phyloP scores from a whole-genome alignment of 2,113 vertebrate genomes.

The Elephas maximus region DNA sequence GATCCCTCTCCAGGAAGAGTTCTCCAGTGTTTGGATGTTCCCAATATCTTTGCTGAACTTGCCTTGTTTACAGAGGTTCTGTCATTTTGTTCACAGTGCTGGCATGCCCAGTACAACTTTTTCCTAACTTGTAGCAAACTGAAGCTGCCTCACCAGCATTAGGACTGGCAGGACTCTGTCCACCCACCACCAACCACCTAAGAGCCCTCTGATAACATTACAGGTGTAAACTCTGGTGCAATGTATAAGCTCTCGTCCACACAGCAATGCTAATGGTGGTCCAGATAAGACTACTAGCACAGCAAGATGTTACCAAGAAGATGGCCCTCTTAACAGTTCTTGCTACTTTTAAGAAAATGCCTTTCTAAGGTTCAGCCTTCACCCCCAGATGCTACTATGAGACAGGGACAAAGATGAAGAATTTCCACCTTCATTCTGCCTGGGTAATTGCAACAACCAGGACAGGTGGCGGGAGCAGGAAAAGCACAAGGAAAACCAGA shows the following conservation, averaged over 20 bases:
- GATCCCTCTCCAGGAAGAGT: background rate
- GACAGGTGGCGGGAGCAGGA: background rate
- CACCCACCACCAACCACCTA: background rate
- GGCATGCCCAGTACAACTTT: background rate
- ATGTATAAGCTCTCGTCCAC: background rate
- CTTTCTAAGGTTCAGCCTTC: background rate
- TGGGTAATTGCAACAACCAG: background rate
- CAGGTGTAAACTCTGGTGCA: background rate
- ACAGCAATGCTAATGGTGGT: background rate
- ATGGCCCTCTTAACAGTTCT: background rate
- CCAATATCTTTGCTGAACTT: background rate
- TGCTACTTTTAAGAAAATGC: background rate
- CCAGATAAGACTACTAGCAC: background rate
- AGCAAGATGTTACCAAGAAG: background rate
- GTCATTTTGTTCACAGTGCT: background rate
- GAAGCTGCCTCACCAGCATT: conserved; percentile 16
- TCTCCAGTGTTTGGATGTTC: background rate
- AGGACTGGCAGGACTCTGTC: background rate
- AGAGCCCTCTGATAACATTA: background rate
- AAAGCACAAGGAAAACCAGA: background rate
- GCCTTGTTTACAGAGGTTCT: background rate
- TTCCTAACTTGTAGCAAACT: background rate
- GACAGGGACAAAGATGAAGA: background rate
- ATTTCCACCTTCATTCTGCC: background rate
- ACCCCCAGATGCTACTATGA: background rate